Evolutionary conservation across 2,113 vertebrate genomes (phyloP).

Genomic region (Mobula hypostoma): DNA sequence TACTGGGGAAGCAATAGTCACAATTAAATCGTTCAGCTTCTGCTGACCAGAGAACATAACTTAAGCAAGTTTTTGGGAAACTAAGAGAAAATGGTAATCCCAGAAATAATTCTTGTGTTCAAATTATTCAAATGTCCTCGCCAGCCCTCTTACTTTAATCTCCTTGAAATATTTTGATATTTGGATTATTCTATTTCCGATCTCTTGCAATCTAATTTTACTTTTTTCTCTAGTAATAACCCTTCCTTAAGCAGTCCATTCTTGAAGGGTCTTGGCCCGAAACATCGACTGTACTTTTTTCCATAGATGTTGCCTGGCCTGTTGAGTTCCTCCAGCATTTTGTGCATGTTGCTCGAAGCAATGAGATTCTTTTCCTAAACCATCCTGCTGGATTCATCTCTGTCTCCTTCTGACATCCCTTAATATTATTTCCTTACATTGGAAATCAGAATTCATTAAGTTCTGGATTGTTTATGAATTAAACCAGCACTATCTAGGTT

Average conservation of each 20-base stretch:
- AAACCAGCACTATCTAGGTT: not conserved
- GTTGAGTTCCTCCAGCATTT: too few species aligned
- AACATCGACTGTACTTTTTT: too few species aligned
- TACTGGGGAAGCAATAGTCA: not conserved
- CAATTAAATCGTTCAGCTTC: not conserved
- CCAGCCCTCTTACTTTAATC: not conserved
- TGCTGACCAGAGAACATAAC: not conserved
- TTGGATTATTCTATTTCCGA: not conserved
- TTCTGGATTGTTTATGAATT: not conserved
- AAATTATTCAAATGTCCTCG: not conserved
- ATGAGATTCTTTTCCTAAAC: not conserved
- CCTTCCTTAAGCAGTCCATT: not conserved
- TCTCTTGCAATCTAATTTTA: not conserved
- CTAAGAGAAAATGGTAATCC: not conserved
- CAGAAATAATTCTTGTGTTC: not conserved
- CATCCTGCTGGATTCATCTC: not conserved
- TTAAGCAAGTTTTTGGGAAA: not conserved
- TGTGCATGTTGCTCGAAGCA: not conserved
- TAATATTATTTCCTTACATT: not conserved
- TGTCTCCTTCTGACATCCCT: not conserved
- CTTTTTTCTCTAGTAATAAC: not conserved
- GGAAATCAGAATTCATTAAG: not conserved
- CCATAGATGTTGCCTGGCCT: too few species aligned
- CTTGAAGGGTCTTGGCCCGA: too few species aligned
- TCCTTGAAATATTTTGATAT: not conserved